Conservation (phyloP, 2,797 vertebrate genomes). For the Molossus alvarezi region DNA sequence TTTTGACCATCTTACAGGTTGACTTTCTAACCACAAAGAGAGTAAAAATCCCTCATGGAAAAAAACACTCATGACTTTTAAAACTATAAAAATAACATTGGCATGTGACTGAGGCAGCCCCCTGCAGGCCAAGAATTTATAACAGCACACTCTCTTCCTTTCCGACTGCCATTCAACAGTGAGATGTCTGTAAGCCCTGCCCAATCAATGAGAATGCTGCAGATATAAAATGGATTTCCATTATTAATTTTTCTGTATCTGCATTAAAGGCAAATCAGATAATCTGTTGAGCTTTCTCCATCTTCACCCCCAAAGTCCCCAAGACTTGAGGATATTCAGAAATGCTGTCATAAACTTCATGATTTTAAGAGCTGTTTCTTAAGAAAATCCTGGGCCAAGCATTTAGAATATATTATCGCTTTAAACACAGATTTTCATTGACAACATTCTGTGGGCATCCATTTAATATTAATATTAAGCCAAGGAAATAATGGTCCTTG, state of each 20-base stretch:
- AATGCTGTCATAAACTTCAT: conserved; percentile 70
- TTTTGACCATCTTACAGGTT: conserved; percentile 18
- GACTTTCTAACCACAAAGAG: conserved; percentile 66
- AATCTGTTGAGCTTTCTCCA: background rate
- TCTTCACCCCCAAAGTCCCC: background rate
- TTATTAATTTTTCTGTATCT: conserved; percentile 31
- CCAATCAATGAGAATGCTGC: background rate
- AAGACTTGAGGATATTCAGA: conserved; percentile 55
- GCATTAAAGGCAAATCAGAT: background rate
- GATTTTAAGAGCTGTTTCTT: conserved; percentile 76
- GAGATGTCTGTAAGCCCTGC: background rate
- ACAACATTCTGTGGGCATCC: conserved; percentile 82
- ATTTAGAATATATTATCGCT: conserved; percentile 81
- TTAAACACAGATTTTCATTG: conserved; percentile 83
- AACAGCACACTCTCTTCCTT: conserved; percentile 39
- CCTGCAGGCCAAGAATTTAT: background rate
- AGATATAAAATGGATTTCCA: background rate
- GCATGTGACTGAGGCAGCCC: conserved; percentile 5
- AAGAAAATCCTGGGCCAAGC: conserved; percentile 72
- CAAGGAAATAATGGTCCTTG: conserved; percentile 85
- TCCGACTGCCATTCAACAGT: background rate
- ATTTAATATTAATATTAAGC: conserved; percentile 85
- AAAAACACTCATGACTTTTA: conserved; percentile 47
- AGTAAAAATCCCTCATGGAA: conserved; percentile 20
- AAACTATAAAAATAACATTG: conserved; percentile 63